phyloP scores from a whole-genome alignment of 2,113 vertebrate genomes.

The Vulpes lagopus region DNA sequence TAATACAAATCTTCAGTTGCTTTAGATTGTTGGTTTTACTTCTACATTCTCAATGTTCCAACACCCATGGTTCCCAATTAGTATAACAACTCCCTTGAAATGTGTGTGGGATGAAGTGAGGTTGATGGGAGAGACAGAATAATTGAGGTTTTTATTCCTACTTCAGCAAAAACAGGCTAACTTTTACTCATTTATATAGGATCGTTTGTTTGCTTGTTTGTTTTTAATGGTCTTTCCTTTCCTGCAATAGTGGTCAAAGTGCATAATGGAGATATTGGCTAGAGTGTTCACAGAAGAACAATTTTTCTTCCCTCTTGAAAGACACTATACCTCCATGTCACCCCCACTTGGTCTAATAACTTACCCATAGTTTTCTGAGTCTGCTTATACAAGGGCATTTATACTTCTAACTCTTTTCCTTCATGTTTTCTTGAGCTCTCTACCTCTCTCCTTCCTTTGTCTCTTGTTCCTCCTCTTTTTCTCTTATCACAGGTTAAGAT shows the following conservation, averaged over 20 bases:
- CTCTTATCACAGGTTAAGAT: background rate
- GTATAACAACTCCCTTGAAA: background rate
- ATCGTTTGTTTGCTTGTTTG: background rate
- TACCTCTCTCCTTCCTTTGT: background rate
- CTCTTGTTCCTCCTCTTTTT: background rate
- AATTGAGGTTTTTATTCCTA: background rate
- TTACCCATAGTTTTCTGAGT: background rate
- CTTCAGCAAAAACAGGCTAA: background rate
- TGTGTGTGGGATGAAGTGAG: fast-evolving
- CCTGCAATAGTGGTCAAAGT: background rate
- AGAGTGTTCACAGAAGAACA: background rate
- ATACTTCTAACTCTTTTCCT: background rate
- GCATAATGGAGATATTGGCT: background rate
- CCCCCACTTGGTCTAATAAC: background rate
- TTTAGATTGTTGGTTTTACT: background rate
- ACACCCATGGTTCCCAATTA: background rate
- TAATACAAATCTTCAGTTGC: background rate
- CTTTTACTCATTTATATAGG: background rate
- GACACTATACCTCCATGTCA: background rate
- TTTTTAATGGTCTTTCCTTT: background rate
- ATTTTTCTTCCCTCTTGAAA: background rate
- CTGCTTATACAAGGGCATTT: background rate
- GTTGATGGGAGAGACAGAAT: too few species aligned
- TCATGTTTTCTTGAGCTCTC: background rate
- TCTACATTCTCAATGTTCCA: background rate